Percentiles rank a stretch among this genome's conserved stretches.
These are phyloP conservation scores for Phalanger gymnotis DNA, from an alignment of 2,797 vertebrate genomes.

Conservation along the genomic window DNA sequence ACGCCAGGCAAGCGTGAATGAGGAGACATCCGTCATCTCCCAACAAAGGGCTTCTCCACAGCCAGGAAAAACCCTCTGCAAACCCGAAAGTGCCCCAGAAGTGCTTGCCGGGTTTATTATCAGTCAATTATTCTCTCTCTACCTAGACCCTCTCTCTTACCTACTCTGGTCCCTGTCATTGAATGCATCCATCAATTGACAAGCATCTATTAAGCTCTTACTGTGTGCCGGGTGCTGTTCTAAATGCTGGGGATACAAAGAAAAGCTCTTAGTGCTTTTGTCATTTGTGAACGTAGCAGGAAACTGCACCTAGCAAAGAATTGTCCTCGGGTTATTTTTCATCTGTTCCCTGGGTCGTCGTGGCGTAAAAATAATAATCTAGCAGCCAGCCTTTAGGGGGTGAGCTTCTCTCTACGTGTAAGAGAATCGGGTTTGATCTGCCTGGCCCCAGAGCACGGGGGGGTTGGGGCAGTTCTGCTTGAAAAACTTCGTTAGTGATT, in stretches of 20 bases:
- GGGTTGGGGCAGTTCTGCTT: neutral
- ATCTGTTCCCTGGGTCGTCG: neutral
- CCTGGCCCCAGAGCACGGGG: no score
- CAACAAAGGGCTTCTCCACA: neutral
- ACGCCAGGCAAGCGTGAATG: neutral
- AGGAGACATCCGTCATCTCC: neutral
- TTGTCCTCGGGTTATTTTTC: neutral
- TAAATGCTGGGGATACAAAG: neutral
- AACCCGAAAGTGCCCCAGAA: neutral
- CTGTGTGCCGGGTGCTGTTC: neutral
- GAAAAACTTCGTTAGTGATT: neutral
- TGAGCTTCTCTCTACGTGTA: neutral
- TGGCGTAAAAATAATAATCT: neutral
- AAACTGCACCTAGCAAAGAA: neutral
- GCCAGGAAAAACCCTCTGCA: constrained; percentile 12
- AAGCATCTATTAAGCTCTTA: neutral
- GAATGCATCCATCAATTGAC: neutral
- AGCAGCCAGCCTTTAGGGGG: rapidly evolving
- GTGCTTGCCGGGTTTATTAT: neutral
- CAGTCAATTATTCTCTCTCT: neutral
- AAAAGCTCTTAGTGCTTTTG: neutral
- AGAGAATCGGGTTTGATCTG: neutral
- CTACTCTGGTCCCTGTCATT: neutral
- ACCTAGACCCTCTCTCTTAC: neutral
- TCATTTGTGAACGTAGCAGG: neutral